These are phyloP conservation scores for Mystacornis crossleyi DNA, from an alignment of 2,113 vertebrate species.

Conservation along the genomic window DNA sequence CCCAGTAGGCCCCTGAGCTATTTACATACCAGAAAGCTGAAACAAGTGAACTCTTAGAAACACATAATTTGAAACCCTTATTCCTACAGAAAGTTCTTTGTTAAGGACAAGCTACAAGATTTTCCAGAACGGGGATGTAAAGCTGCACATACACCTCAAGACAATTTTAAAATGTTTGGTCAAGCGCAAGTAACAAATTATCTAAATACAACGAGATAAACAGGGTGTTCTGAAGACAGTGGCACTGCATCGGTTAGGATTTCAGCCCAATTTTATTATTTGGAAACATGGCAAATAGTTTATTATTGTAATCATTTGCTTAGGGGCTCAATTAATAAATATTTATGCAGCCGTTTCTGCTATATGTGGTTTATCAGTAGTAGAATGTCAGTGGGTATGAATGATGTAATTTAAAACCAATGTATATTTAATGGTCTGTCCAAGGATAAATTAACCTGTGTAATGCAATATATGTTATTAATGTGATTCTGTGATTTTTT, in stretches of 20 bases:
- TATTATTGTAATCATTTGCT: not conserved
- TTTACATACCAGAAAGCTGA: not conserved
- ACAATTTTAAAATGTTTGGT: not conserved
- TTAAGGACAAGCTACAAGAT: not conserved
- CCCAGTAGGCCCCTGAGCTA: not conserved
- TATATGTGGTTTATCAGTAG: not conserved
- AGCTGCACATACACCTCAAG: not conserved
- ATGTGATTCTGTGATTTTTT: not conserved
- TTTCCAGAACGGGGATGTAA: not conserved
- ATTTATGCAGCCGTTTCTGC: conserved; percentile 15
- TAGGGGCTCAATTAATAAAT: conserved; percentile 2
- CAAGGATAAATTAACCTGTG: not conserved
- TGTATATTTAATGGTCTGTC: not conserved
- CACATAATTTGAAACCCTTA: not conserved
- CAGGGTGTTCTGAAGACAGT: not conserved
- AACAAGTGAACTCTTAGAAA: not conserved
- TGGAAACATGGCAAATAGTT: not conserved
- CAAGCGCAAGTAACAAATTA: not conserved
- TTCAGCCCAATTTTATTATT: not conserved
- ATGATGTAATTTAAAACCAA: not conserved
- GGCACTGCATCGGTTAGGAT: not conserved
- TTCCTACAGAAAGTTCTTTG: not conserved
- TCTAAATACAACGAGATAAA: not conserved
- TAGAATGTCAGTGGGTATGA: not conserved
- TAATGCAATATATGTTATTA: not conserved